Conservation (phyloP, 53 echinoderm and acorn worm genomes). For the Antedon mediterranea region DNA sequence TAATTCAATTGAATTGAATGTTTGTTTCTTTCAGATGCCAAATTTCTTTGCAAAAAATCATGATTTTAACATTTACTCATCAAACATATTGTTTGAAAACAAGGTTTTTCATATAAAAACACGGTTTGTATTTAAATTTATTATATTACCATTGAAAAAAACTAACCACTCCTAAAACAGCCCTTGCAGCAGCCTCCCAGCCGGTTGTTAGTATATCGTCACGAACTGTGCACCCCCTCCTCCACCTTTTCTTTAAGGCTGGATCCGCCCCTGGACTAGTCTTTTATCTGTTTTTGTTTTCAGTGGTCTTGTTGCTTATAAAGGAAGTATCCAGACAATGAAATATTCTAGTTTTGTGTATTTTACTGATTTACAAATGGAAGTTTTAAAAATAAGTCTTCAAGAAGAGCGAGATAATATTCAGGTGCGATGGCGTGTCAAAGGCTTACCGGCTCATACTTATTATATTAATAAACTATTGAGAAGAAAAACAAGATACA, state of each 20-base stretch:
- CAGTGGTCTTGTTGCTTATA: conserved; percentile 77
- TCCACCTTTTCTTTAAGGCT: too few relatives aligned
- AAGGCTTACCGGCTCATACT: conserved; percentile 65
- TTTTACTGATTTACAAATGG: conserved; percentile 52
- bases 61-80: conserved; percentile 79
- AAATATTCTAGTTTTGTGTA: conserved; percentile 59
- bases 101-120: conserved; percentile 74
- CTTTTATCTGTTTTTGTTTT: too few relatives aligned
- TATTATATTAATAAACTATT: conserved; percentile 42
- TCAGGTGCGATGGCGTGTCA: conserved; percentile 84
- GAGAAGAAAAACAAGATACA: conserved; percentile 44
- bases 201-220: neutral
- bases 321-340: conserved; percentile 61
- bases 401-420: conserved; percentile 54
- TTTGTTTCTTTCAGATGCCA: conserved; percentile 65
- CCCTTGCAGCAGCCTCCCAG: neutral
- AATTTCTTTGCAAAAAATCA: conserved; percentile 64
- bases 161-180: neutral
- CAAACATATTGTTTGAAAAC: conserved; percentile 75
- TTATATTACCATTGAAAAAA: neutral
- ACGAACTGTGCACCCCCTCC: too few relatives aligned
- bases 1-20: too few relatives aligned
- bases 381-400: conserved; percentile 67
- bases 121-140: conserved; percentile 27
- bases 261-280: neutral